phyloP scores from a whole-genome alignment of 2,888 invertebrate species.

The Eustalomyia histrio region DNA sequence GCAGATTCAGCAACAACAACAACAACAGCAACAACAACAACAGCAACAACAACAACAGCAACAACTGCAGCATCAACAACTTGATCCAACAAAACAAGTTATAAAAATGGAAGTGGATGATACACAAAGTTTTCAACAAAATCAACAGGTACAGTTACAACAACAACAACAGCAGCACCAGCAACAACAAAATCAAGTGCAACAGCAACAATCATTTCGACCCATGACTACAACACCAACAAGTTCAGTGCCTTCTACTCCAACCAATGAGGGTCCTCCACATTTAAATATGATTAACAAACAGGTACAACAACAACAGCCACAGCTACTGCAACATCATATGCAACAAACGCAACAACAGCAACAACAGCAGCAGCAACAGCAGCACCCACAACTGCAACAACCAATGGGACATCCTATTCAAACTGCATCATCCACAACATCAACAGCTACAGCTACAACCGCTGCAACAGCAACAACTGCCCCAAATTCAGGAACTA shows the following conservation, averaged over 20 bases:
- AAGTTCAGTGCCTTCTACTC: constrained; percentile 38
- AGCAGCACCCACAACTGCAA: constrained; percentile 29
- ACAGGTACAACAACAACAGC: constrained; percentile 42
- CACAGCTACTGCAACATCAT: constrained; percentile 39
- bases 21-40: constrained; percentile 29
- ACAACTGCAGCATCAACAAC: constrained; percentile 26
- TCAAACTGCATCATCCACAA: constrained; percentile 25
- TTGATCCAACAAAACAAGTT: constrained; percentile 28
- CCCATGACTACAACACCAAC: constrained; percentile 41
- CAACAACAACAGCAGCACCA: constrained; percentile 7
- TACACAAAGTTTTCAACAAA: constrained; percentile 22
- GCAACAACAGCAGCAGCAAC: constrained; percentile 23
- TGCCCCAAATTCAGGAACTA: constrained; percentile 56
- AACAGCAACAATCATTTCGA: constrained; percentile 34
- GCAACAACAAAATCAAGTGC: constrained; percentile 12
- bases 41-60: constrained; percentile 42
- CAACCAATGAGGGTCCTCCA: constrained; percentile 37
- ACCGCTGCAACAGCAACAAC: constrained; percentile 40
- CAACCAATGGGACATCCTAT: constrained; percentile 20
- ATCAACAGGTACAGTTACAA: constrained; percentile 24
- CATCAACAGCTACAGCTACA: constrained; percentile 47
- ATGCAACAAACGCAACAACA: constrained; percentile 42
- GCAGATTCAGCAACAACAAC: constrained; percentile 37
- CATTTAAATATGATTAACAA: constrained; percentile 43
- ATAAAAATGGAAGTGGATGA: constrained; percentile 46